Evolutionary conservation across 1,140 invertebrate species (phyloP), one percentile per base, ranked within the genome.

Genomic region (Drosophila busckii): DNA sequence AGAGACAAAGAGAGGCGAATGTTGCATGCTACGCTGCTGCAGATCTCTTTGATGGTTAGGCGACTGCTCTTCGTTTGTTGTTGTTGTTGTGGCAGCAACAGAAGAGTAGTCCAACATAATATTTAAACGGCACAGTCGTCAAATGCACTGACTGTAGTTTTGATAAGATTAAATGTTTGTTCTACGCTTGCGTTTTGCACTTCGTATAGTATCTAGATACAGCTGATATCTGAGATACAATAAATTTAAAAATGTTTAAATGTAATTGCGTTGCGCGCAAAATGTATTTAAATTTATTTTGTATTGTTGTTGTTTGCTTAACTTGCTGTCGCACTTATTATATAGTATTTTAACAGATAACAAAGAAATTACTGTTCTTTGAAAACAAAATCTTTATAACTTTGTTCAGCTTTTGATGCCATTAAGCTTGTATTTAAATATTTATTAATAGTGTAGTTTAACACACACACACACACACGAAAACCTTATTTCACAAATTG

Each of bases 361-460:
- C 29, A 52, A 31, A 63, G 12, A 40, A 56, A 62, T 82, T 82
- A 85, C 32, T 75, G 60, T 62, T 56, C 38, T 85, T 84, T 80
- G 61, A 84, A 85, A 56, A 85, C 55, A 55, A 83, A 66, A 64
- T 85, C 83, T 60, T 80, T 85, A 40, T 67, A 84, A 28, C 58
- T 53, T 34, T 50, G 59, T 84, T 69, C 70, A 70, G 75, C 58
- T 38, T 4, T 55, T 32, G 84, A 76, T 85, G 84, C 84, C 84
- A 85, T 85, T 82, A 83, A 80, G 75, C 58, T 15, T 20, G 25
- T 38, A 42, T 46, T 16, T 4, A 28, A 41, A 42, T 22, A 8
- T 37, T 29, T 32, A 2, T 31, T 20, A 5, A 41, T 13, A 50
- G 55, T 59, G 55, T 52, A 5, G 38, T 7, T 23, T 15, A 13